These are phyloP conservation scores for Toxotes jaculatrix DNA, from an alignment of 2,113 vertebrate species.

Conservation along the genomic window DNA sequence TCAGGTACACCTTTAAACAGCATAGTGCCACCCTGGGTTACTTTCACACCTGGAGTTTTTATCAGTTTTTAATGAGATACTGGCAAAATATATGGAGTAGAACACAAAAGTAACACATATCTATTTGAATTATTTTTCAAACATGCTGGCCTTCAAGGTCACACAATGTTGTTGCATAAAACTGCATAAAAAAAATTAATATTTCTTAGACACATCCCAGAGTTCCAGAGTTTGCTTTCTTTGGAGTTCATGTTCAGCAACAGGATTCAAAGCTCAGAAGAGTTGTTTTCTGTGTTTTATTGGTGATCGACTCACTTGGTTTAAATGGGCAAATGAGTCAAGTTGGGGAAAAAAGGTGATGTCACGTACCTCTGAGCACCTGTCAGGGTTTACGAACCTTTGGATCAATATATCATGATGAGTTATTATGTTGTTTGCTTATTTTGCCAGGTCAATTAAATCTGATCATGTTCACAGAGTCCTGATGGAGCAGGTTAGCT, in stretches of 20 bases:
- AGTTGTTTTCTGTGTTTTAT: no score
- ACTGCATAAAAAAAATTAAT: neutral
- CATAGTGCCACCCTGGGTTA: neutral
- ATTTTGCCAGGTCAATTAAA: no score
- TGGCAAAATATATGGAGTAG: neutral
- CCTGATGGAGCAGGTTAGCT: no score
- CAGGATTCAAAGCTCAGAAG: neutral
- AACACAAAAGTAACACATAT: neutral
- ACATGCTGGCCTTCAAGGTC: neutral
- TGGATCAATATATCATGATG: no score
- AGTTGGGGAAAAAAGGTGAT: no score
- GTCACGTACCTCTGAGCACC: no score
- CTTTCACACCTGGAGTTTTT: neutral
- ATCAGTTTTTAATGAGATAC: neutral
- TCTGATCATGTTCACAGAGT: no score
- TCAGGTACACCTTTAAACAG: neutral
- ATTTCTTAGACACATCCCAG: neutral
- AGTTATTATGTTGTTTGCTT: no score
- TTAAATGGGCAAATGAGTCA: no score
- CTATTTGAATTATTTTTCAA: neutral
- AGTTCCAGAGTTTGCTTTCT: no score
- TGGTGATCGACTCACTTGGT: no score
- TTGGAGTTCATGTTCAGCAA: neutral
- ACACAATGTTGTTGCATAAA: neutral
- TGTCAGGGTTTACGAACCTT: no score